Evolutionary conservation across 2,888 invertebrate species (phyloP), one percentile per base, ranked within the genome.

Genomic region (Bombyx huttoni): DNA sequence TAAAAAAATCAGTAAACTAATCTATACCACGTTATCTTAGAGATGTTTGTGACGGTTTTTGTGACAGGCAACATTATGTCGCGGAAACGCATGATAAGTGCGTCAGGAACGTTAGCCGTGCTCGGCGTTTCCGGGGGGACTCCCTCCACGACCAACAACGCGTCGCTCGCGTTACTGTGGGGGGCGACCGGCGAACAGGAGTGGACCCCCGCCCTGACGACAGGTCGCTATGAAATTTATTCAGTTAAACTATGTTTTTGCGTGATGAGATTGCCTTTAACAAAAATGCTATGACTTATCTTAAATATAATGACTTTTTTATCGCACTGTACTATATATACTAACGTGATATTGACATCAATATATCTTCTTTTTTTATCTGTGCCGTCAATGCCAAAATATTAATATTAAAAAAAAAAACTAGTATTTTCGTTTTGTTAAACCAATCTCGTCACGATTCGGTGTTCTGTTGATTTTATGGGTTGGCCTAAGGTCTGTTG

Each of bases 171-270:
- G 0, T 82, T 95, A 40, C 87, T 96, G 49, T 98, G 98, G 97
- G 98, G 98, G 33, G 96, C 96, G 5, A 98, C 98, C 0, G 98
- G 98, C 46, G 98, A 98, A 77, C 98, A 98, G 77, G 97, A 98
- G 76, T 98, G 98, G 98, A 97, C 97, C 2, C 97, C 98, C 0
- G 97, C 96, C 34, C 90, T 98, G 54, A 98, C 97, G 3, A 98
- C 98, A 86, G 98, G 98, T 96, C 12, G 40, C 6, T 40, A 12
- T 40, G 3, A 40, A 40, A 40, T 40, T 40, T 8, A 40, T 40
- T 24, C 24, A 24, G 7, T 40, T 10, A 10, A 6, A 6, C 7
- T 40, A 7, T 40, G 40, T 10, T 40, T 40, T 40, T 40, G 40
- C 40, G 40, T 40, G 40, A 40, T 10, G 40, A 40, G 40, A 40